These are phyloP conservation scores for Anser cygnoides DNA, from an alignment of 2,113 vertebrate species.

Conservation along the genomic window DNA sequence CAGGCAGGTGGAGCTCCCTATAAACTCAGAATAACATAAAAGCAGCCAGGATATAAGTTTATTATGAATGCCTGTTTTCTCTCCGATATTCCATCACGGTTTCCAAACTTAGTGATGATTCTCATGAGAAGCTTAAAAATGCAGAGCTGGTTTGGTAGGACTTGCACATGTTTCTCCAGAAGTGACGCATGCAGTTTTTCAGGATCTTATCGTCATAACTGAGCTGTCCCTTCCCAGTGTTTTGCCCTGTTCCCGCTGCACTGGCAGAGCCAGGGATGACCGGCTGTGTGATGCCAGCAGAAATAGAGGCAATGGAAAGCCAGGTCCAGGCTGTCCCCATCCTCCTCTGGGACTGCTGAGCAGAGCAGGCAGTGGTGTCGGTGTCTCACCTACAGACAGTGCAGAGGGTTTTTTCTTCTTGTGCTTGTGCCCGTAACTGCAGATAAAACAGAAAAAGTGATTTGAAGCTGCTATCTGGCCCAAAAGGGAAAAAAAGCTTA, in stretches of 20 bases:
- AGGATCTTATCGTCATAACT: background rate
- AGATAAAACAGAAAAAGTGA: background rate
- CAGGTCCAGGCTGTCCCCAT: background rate
- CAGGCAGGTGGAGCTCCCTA: background rate
- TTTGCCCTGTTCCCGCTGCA: background rate
- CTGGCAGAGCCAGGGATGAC: accelerated
- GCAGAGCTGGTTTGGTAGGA: background rate
- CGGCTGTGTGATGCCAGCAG: accelerated
- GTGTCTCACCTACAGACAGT: background rate
- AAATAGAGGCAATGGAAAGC: background rate
- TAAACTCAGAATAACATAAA: background rate
- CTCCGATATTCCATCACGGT: background rate
- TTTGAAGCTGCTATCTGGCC: background rate
- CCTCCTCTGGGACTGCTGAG: background rate
- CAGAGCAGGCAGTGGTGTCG: background rate
- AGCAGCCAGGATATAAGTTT: background rate
- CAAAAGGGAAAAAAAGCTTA: background rate
- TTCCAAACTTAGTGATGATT: background rate
- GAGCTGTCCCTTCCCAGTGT: accelerated
- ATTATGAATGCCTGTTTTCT: background rate
- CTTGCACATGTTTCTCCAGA: background rate
- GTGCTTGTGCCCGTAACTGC: background rate
- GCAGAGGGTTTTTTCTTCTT: background rate
- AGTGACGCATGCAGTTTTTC: accelerated
- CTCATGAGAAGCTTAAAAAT: background rate